Conservation (phyloP, 1,140 invertebrate genomes). For the Zeugodacus cucurbitae region DNA sequence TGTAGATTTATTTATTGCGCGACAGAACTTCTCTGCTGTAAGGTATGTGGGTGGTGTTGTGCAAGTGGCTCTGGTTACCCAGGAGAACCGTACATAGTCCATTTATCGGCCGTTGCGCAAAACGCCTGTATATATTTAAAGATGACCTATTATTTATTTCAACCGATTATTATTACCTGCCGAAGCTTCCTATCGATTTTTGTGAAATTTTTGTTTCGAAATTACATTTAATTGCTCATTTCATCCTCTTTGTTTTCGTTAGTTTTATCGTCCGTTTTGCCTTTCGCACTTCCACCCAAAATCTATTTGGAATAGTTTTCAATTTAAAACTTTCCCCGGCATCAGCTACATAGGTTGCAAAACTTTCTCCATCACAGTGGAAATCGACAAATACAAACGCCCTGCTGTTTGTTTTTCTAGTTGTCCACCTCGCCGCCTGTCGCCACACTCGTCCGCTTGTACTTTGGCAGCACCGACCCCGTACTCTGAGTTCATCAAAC, state of each 20-base stretch:
- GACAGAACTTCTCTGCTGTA: not conserved
- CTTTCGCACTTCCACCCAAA: not conserved
- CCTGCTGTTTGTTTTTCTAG: not conserved
- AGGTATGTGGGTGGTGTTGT: conserved; percentile 1
- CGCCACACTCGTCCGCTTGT: not conserved
- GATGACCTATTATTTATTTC: not conserved
- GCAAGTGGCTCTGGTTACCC: not conserved
- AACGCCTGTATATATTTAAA: not conserved
- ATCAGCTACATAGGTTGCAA: not conserved
- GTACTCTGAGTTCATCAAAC: not conserved
- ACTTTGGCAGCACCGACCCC: not conserved
- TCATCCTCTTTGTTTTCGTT: not conserved
- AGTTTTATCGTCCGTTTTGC: not conserved
- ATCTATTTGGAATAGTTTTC: conserved; percentile 13
- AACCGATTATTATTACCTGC: not conserved
- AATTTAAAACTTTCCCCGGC: conserved; percentile 8
- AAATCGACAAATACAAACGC: not conserved
- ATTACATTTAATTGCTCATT: not conserved
- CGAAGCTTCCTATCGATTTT: not conserved
- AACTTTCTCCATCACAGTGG: conserved; percentile 10
- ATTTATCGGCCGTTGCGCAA: not conserved
- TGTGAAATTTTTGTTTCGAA: not conserved
- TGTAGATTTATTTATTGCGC: conserved; percentile 22
- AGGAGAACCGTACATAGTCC: not conserved
- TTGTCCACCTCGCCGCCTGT: not conserved